A percentile compares a stretch with the other conserved stretches of the same genome.
Evolutionary conservation across 2,888 invertebrate genomes (phyloP).

Genomic region (Synergus umbraculus): DNA sequence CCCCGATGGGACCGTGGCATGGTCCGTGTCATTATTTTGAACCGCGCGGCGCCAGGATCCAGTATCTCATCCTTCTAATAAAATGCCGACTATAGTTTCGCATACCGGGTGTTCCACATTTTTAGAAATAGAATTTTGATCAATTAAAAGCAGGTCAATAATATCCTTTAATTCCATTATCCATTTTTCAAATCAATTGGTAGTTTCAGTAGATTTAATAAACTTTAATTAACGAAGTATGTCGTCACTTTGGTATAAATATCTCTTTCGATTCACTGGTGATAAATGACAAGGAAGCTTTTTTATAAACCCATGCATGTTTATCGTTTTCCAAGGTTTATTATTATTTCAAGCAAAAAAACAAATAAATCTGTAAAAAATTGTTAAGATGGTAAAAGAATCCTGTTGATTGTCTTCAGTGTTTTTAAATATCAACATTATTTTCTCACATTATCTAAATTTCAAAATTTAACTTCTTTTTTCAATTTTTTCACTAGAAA

Average conservation of each 20-base stretch:
- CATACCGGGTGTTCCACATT: constrained; percentile 66
- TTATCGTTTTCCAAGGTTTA: background rate
- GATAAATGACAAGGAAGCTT: background rate
- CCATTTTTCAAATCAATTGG: too few species aligned
- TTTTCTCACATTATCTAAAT: background rate
- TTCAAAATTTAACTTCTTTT: background rate
- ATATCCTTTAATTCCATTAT: background rate
- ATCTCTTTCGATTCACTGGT: background rate
- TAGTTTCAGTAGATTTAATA: background rate
- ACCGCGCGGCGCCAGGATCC: constrained; percentile 75
- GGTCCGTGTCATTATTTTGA: constrained; percentile 75
- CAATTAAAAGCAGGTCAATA: background rate
- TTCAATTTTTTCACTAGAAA: too few species aligned
- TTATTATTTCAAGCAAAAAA: background rate
- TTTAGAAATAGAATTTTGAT: background rate
- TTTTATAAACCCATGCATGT: background rate
- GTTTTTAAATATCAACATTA: background rate
- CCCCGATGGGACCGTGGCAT: constrained; percentile 68
- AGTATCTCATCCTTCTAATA: constrained; percentile 72
- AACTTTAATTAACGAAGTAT: background rate
- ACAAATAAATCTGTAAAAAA: too few species aligned
- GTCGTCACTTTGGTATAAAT: background rate
- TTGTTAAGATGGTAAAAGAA: too few species aligned
- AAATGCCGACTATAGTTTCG: constrained; percentile 64
- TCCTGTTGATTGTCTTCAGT: background rate